A percentile compares a stretch with the other conserved stretches of the same genome.
phyloP scores from a whole-genome alignment of 2,888 invertebrate species.

The Acanthosepion esculentum region DNA sequence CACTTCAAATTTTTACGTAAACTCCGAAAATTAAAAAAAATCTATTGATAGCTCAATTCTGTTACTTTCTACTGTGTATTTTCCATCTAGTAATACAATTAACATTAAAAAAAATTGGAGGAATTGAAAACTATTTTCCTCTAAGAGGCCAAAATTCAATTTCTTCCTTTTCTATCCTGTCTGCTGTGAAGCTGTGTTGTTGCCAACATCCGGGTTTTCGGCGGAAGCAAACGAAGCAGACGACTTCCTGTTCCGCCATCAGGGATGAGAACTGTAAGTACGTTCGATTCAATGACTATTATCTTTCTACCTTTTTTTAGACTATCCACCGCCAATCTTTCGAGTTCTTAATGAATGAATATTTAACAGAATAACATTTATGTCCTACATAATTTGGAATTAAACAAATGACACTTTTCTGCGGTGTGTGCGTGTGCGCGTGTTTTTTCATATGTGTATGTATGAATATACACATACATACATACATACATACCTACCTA shows the following conservation, averaged over 20 bases:
- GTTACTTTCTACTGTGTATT: neutral
- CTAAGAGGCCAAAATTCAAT: neutral
- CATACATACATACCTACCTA: neutral
- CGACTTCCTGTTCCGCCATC: slow-evolving; percentile 48
- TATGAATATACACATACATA: neutral
- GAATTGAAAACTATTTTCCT: neutral
- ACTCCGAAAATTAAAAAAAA: too few relatives aligned
- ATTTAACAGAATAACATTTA: neutral
- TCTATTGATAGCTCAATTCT: too few relatives aligned
- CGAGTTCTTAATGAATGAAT: slow-evolving; percentile 33
- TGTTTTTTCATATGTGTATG: neutral
- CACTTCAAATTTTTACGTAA: too few relatives aligned
- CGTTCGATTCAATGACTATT: neutral
- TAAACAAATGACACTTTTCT: slow-evolving; percentile 35
- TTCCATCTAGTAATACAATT: neutral
- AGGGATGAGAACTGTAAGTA: slow-evolving; percentile 41
- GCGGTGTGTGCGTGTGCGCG: neutral
- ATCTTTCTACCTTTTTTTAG: neutral
- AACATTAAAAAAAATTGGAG: too few relatives aligned
- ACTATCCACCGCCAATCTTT: neutral
- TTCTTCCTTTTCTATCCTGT: neutral
- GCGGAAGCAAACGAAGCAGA: slow-evolving; percentile 38
- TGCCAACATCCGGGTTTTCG: slow-evolving; percentile 41
- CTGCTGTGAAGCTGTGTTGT: neutral
- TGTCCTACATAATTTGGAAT: neutral